Base-by-base conservation (phyloP, 1,140 invertebrate species). In the Chymomyza costata region DNA sequence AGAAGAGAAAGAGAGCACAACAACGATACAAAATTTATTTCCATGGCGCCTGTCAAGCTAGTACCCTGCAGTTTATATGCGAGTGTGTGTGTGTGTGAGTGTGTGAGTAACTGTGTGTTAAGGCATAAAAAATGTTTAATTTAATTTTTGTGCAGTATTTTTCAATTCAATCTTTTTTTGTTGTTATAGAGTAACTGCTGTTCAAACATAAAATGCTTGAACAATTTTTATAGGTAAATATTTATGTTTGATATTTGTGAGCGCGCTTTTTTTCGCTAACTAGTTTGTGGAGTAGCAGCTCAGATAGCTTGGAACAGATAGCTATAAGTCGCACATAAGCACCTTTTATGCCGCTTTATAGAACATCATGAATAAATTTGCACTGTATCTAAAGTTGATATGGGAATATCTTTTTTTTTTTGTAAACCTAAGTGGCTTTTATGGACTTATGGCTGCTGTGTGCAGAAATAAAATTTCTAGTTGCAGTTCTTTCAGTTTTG, bases 181-280 rank as follows among this genome's bases (percentile, higher is more conserved):
- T 52, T 28, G 55, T 41, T 21, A 32, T 64, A 71, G n/a, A n/a
- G 71, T 66, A 71, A 76, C 71, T 71, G 71, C 71, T 76, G 71
- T 67, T 57, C 71, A 47, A 76, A 78, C 71, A 78, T 71, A 71
- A 80, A 80, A 80, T 70, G 71, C 63, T 78, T 78, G 71, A 78
- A 78, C 54, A 49, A 78, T 71, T 70, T 71, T 39, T 67, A 71
- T 80, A 71, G 66, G 73, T 71, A 71, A 78, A 78, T 54, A 64
- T 71, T 71, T 65, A 53, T 21, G 18, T 1, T 0, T 0, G 2
- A 15, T 3, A 14, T n/a, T n/a, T n/a, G 6, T 30, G n/a, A 2
- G 5, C 6, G 18, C 5, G 15, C 25, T 31, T 14, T 6, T n/a
- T n/a, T 11, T 55, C 44, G 54, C 15, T 8, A 7, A 10, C 38